Percentiles rank a stretch among this genome's conserved stretches.
phyloP scores from a whole-genome alignment of 2,113 vertebrate species.

The Oryctolagus cuniculus region mOryCun1.1 NC_091452.1:11579001-11579500 shows the following conservation, averaged over 20 bases:
- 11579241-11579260: not conserved
- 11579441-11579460: constrained; percentile 12
- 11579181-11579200: constrained; percentile 7
- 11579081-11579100: not conserved
- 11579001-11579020: not conserved
- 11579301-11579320: not conserved
- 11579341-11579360: not conserved
- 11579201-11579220: not conserved
- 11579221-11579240: too few species aligned
- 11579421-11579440: not conserved
- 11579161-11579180: constrained; percentile 65
- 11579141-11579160: constrained; percentile 44
- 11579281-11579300: not conserved
- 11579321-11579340: not conserved
- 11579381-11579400: not conserved
- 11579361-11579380: not conserved
- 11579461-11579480: not conserved
- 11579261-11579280: not conserved
- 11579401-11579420: not conserved
- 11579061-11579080: not conserved
- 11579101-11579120: constrained; percentile 34
- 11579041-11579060: not conserved
- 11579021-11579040: constrained; percentile 65
- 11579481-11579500: not conserved
- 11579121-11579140: constrained; percentile 49